Percentiles rank a stretch among this genome's conserved stretches.
Evolutionary conservation across 2,888 invertebrate genomes (phyloP).

Genomic region (Ectemnius continuus): DNA sequence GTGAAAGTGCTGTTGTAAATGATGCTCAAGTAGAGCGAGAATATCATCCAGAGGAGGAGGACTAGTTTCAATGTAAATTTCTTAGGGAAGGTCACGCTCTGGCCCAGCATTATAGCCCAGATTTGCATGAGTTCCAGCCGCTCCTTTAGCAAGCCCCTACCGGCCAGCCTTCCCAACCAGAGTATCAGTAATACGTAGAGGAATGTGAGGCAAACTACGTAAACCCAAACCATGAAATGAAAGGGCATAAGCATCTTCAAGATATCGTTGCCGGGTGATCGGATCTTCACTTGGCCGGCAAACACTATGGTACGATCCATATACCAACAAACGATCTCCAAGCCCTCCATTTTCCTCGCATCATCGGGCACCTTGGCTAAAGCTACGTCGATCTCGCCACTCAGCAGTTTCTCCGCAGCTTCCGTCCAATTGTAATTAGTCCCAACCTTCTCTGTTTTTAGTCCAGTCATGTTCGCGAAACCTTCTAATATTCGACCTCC

Average conservation of each 20-base stretch:
- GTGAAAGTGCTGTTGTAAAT: slow-evolving; percentile 49
- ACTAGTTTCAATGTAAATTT: slow-evolving; percentile 41
- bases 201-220: slow-evolving; percentile 14
- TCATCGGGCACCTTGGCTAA: slow-evolving; percentile 13
- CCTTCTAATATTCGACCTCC: not conserved
- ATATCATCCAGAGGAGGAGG: slow-evolving; percentile 46
- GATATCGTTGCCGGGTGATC: slow-evolving; percentile 12
- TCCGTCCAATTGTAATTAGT: slow-evolving; percentile 19
- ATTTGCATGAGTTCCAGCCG: slow-evolving; percentile 38
- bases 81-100: slow-evolving; percentile 31
- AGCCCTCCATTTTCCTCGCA: slow-evolving; percentile 5
- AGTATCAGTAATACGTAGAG: slow-evolving; percentile 27
- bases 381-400: slow-evolving; percentile 29
- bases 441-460: not conserved
- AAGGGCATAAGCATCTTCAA: slow-evolving; percentile 41
- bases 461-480: slow-evolving; percentile 14
- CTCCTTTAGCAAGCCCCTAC: slow-evolving; percentile 35
- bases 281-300: slow-evolving; percentile 8
- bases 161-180: slow-evolving; percentile 9
- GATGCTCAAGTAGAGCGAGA: slow-evolving; percentile 32
- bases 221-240: slow-evolving; percentile 35
- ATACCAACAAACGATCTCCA: slow-evolving; percentile 43
- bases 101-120: slow-evolving; percentile 35
- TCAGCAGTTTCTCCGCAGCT: slow-evolving; percentile 20
- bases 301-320: slow-evolving; percentile 32